Percentiles rank a stretch among this genome's conserved stretches.
Conservation (phyloP, 2,888 invertebrate species). For the Notodonta ziczac region DNA sequence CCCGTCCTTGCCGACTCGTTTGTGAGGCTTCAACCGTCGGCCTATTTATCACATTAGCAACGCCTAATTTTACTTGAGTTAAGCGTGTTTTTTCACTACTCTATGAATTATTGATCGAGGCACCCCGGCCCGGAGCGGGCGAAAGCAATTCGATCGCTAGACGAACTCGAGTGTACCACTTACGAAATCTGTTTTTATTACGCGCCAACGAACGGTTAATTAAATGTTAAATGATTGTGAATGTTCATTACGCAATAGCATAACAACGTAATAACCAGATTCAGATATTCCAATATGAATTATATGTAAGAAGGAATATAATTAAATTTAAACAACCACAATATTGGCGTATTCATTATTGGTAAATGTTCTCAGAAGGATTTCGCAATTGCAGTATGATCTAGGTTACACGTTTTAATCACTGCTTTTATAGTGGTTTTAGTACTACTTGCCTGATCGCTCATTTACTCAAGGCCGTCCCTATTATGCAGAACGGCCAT, state of each 20-base stretch:
- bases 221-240: not conserved
- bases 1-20: conserved; percentile 57
- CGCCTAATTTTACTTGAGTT: conserved; percentile 16
- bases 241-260: not conserved
- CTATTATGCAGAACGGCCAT: conserved; percentile 12
- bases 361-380: not conserved
- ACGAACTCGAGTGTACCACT: not conserved
- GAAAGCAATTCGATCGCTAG: not conserved
- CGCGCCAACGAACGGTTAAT: not conserved
- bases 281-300: not conserved
- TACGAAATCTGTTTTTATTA: not conserved
- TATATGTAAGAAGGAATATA: not conserved
- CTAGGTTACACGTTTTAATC: not conserved
- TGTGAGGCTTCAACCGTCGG: conserved; percentile 51
- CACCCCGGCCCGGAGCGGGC: not conserved
- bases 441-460: not conserved
- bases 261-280: not conserved
- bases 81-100: conserved; percentile 7
- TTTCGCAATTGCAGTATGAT: not conserved
- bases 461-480: not conserved
- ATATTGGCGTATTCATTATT: too few relatives aligned
- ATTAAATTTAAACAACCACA: too few relatives aligned
- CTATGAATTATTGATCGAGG: not conserved
- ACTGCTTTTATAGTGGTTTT: not conserved
- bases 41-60: conserved; percentile 40